Conservation (phyloP, 2,888 invertebrate species). For the Mesorhabditis belari region DNA sequence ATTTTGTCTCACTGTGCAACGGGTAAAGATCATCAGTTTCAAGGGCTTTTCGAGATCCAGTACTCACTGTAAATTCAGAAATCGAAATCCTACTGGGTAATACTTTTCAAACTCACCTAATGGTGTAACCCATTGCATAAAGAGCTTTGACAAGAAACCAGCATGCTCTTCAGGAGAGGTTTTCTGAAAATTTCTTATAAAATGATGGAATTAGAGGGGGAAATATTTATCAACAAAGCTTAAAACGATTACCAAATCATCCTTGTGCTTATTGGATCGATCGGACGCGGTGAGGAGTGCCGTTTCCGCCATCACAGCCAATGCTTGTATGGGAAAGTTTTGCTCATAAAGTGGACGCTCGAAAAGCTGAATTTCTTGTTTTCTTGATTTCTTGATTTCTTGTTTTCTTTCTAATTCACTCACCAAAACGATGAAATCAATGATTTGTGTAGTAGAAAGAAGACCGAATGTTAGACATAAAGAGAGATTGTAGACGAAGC, state of each 20-base stretch:
- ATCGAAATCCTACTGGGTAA: too few species aligned
- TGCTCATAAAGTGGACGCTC: not conserved
- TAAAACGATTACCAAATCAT: not conserved
- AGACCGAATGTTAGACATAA: not conserved
- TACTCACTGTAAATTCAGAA: not conserved
- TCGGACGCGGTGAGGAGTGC: not conserved
- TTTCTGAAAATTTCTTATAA: not conserved
- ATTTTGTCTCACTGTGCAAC: constrained; percentile 11
- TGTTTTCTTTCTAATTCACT: too few species aligned
- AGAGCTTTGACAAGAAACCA: not conserved
- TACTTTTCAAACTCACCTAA: too few species aligned
- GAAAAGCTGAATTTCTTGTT: not conserved
- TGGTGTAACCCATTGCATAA: not conserved
- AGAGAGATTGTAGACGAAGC: not conserved
- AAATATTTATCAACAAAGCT: not conserved
- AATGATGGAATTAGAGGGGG: not conserved
- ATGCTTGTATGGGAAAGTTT: not conserved
- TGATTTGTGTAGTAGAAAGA: not conserved
- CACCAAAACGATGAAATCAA: not conserved
- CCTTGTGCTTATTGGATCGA: not conserved
- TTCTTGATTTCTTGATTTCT: too few species aligned
- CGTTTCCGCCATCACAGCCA: not conserved
- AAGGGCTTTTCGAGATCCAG: constrained; percentile 13
- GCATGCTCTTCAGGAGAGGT: not conserved
- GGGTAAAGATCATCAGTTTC: constrained; percentile 10